A percentile compares a stretch with the other conserved stretches of the same genome.
Evolutionary conservation across 2,888 invertebrate species (phyloP).

Genomic region (Ptilodon capucinus): DNA sequence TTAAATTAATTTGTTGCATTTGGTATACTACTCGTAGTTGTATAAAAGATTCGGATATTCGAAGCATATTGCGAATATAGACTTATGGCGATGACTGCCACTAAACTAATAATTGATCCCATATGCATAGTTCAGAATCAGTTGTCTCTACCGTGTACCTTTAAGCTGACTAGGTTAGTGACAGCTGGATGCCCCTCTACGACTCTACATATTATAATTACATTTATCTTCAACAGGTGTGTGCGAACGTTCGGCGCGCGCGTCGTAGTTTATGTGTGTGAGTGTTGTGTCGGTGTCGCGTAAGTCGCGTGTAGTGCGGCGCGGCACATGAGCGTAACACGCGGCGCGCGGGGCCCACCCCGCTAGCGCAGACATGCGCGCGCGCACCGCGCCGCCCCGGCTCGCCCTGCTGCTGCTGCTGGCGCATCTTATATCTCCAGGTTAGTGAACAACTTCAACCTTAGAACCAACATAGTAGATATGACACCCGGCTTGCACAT

Average conservation of each 20-base stretch:
- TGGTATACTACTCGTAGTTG: too few relatives aligned
- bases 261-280: conserved; percentile 21
- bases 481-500: too few relatives aligned
- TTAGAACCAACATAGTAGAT: too few relatives aligned
- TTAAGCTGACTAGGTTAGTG: too few relatives aligned
- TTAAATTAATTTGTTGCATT: not conserved
- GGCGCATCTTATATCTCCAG: conserved; percentile 58
- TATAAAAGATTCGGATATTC: too few relatives aligned
- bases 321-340: conserved; percentile 22
- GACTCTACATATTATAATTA: not conserved
- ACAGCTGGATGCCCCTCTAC: too few relatives aligned
- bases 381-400: conserved; percentile 52
- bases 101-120: too few relatives aligned
- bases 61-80: too few relatives aligned
- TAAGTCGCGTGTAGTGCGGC: conserved; percentile 27
- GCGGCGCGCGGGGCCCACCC: conserved; percentile 54
- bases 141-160: too few relatives aligned
- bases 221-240: conserved; percentile 1
- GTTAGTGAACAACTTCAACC: conserved; percentile 46
- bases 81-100: too few relatives aligned
- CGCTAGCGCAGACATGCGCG: conserved; percentile 63
- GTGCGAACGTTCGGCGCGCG: conserved; percentile 11
- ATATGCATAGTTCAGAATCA: too few relatives aligned
- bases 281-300: conserved; percentile 30
- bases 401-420: conserved; percentile 59